A percentile compares a stretch with the other conserved stretches of the same genome.
Conservation (phyloP, 2,797 vertebrate genomes). For the Sebastolobus alascanus region DNA sequence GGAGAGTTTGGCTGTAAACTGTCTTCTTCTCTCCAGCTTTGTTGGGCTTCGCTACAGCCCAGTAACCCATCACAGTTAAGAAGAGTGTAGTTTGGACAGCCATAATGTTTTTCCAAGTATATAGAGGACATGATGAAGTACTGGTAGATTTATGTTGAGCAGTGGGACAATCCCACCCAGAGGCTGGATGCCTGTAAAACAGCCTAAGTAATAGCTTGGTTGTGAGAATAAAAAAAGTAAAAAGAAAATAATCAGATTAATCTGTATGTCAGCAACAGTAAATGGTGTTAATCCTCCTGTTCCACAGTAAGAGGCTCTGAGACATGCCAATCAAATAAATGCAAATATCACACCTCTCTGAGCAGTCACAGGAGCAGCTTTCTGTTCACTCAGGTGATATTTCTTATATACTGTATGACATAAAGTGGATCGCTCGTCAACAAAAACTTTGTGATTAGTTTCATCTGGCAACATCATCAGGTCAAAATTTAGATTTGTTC, state of each 20-base stretch:
- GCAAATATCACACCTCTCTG: not conserved
- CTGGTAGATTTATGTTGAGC: slow-evolving; percentile 31
- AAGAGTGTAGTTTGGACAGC: slow-evolving; percentile 9
- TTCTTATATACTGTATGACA: not conserved
- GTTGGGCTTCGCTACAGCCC: slow-evolving; percentile 24
- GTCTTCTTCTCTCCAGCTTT: slow-evolving; percentile 14
- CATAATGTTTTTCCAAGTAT: slow-evolving; percentile 9
- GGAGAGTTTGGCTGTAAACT: slow-evolving; percentile 10
- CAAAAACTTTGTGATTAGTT: not conserved
- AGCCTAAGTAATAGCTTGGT: not conserved
- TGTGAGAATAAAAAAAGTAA: not conserved
- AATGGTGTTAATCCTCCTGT: not conserved
- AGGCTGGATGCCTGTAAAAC: slow-evolving; percentile 14
- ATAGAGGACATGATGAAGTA: slow-evolving; percentile 30
- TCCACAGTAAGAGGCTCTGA: not conserved
- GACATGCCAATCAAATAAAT: not conserved
- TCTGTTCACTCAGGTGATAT: not conserved
- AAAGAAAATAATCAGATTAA: not conserved
- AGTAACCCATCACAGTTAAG: slow-evolving; percentile 26
- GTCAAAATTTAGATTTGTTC: not conserved
- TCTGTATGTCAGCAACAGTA: not conserved
- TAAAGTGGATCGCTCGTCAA: not conserved
- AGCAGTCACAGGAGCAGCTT: not conserved
- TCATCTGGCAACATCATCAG: not conserved
- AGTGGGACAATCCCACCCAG: slow-evolving; percentile 26